These are phyloP conservation scores for Actinia equina DNA, from an alignment of 64 coral and sea anemone species.

Conservation along the genomic window DNA sequence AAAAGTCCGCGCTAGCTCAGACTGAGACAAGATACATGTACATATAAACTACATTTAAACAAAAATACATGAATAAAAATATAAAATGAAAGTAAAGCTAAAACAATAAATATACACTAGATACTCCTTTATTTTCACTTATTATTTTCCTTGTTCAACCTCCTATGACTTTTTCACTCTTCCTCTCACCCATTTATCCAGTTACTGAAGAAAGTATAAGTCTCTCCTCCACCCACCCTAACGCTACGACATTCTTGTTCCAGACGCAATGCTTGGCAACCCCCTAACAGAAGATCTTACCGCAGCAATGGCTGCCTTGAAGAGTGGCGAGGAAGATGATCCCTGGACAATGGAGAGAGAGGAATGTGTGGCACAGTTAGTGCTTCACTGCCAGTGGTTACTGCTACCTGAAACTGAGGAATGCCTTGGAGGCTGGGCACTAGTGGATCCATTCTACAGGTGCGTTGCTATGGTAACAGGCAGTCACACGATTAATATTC, in stretches of 20 bases:
- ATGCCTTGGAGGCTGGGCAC: conserved; percentile 86
- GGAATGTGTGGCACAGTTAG: conserved; percentile 93
- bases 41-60: no score
- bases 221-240: not conserved
- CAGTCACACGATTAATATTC: no score
- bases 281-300: conserved; percentile 84
- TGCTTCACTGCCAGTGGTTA: conserved; percentile 70
- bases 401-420: conserved; percentile 78
- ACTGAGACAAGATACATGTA: no score
- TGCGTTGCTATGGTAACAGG: conserved; percentile 9
- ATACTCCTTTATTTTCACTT: no score
- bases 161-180: no score
- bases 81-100: no score
- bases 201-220: no score
- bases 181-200: no score
- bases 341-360: conserved; percentile 98
- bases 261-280: conserved; percentile 96
- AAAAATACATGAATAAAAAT: no score
- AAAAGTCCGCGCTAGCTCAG: no score
- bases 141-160: no score
- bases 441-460: conserved; percentile 91
- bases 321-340: conserved; percentile 78
- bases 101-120: no score
- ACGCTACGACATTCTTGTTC: not conserved
- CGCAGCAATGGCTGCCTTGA: conserved; percentile 75